A percentile compares a stretch with the other conserved stretches of the same genome.
phyloP scores from a whole-genome alignment of 2,113 vertebrate species.

The Saimiri boliviensis region DNA sequence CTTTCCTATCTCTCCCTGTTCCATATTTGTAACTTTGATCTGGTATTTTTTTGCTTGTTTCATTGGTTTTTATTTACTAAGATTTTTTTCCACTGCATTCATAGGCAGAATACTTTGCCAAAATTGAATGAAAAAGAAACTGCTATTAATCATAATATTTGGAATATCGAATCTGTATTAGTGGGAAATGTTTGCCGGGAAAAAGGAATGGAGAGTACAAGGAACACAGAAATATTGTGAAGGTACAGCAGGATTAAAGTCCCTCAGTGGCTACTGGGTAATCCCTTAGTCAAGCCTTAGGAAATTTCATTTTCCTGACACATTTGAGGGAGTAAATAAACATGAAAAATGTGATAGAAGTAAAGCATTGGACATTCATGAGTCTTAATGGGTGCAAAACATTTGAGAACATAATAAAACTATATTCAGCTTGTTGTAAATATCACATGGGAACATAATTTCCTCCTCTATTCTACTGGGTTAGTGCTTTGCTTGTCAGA shows the following conservation, averaged over 20 bases:
- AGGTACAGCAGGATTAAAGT: neutral
- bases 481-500: neutral
- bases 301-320: neutral
- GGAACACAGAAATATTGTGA: neutral
- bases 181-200: neutral
- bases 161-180: neutral
- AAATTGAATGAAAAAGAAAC: neutral
- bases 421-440: neutral
- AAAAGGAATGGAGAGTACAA: neutral
- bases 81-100: neutral
- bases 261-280: neutral
- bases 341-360: neutral
- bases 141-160: neutral
- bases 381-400: neutral
- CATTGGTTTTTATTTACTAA: neutral
- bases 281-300: neutral
- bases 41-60: neutral
- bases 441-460: neutral
- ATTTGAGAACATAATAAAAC: neutral
- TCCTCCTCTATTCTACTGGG: neutral
- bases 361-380: neutral
- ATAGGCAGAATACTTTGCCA: neutral
- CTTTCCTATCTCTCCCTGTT: neutral
- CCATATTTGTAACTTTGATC: neutral
- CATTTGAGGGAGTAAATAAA: neutral